Conservation (phyloP, 2,888 invertebrate genomes). For the Teleogryllus oceanicus region DNA sequence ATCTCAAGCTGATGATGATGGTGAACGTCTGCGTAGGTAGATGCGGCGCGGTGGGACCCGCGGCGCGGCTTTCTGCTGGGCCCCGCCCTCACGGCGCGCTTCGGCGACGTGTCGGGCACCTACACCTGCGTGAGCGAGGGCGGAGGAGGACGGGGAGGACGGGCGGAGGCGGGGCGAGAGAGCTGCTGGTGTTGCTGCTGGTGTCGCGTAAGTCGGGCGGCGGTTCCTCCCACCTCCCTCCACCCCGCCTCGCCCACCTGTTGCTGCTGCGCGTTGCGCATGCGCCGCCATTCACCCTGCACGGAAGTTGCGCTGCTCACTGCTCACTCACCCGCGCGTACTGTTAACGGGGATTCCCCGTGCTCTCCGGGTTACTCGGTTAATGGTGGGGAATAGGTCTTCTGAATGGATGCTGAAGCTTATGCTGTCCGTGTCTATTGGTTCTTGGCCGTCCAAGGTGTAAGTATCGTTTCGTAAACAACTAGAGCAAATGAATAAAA, state of each 20-base stretch:
- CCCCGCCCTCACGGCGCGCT: not conserved
- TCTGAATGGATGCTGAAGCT: too few relatives aligned
- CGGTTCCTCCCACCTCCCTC: not conserved
- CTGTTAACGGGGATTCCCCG: too few relatives aligned
- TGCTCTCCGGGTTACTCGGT: too few relatives aligned
- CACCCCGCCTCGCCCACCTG: not conserved
- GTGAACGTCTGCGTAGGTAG: not conserved
- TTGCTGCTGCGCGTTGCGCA: not conserved
- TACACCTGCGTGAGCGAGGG: not conserved
- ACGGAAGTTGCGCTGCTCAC: not conserved
- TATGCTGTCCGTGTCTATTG: too few relatives aligned
- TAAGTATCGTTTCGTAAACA: too few relatives aligned
- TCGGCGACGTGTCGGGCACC: not conserved
- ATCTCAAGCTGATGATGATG: not conserved
- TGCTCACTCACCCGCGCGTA: too few relatives aligned
- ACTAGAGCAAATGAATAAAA: too few relatives aligned
- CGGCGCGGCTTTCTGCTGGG: not conserved
- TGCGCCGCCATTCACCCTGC: not conserved
- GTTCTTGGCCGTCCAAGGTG: too few relatives aligned
- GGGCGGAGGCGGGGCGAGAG: not conserved
- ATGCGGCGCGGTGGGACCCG: not conserved
- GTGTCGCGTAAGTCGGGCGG: conserved; percentile 18
- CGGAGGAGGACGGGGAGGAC: not conserved
- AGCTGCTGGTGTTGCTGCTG: not conserved
- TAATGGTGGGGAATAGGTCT: too few relatives aligned